Evolutionary conservation across 2,888 invertebrate genomes (phyloP), one percentile per base, ranked within the genome.

Genomic region (Scotopteryx bipunctaria): DNA sequence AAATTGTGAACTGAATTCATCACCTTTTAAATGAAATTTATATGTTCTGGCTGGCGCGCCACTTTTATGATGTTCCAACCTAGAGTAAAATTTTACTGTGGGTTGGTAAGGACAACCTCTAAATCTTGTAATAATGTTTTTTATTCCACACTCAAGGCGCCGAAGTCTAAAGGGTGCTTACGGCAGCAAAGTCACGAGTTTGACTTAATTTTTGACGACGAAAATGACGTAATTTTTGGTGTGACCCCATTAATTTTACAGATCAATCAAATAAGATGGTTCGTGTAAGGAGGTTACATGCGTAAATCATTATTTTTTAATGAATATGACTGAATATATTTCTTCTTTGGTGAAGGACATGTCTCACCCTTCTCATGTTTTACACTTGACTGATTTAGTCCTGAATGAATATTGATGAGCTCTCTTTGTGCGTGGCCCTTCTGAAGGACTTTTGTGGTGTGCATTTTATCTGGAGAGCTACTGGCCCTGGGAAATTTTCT

Each of bases 341-440:
- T 61, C 66, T 67, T 63, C 63, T 25, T 51, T 33, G n/a, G 63
- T 70, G 72, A 67, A 60, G 73, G 78, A 73, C 76, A 57, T 68
- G 78, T 73, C 77, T 63, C 67, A 81, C 83, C 82, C 77, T 78
- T 63, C 66, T 82, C 78, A 79, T 64, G 66, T 64, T 76, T 71
- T 64, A 66, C 73, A 71, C 69, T 71, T 69, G 69, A 70, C 67
- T 69, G 70, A 58, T 57, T 61, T 53, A 51, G 53, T 52, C 42
- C 17, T 56, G 63, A 57, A 64, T 61, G 60, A 69, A 69, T 69
- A 66, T 67, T 66, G 64, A 66, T 68, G 58, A 59, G 54, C 54
- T 54, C 53, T 41, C 40, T 57, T 49, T 46, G 48, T 53, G 42
- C 38, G 50, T 49, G 46, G 45, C 62, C 37, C 44, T 59, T 55